Conservation (phyloP, 2,113 vertebrate species). For the Mugil cephalus region DNA sequence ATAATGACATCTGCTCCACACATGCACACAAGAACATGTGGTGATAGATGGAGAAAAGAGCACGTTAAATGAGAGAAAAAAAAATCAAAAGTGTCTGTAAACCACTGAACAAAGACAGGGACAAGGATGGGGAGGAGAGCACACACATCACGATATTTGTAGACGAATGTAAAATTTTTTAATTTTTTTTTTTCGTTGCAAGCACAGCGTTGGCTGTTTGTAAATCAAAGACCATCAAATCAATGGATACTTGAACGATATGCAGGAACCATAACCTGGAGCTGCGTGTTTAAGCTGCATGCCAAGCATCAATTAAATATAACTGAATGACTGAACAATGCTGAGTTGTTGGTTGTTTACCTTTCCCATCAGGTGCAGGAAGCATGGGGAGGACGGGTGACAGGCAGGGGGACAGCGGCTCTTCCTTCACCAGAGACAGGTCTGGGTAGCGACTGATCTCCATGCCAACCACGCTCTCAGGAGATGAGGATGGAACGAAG, state of each 20-base stretch:
- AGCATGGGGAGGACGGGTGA: constrained; percentile 96
- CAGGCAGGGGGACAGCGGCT: constrained; percentile 90
- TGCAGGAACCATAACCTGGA: background rate
- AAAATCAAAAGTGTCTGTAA: too few species aligned
- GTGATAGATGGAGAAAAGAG: background rate
- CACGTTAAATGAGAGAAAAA: too few species aligned
- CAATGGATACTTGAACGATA: too few species aligned
- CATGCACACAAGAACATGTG: background rate
- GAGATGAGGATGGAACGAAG: constrained; percentile 97
- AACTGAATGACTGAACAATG: constrained; percentile 1
- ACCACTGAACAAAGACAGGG: too few species aligned
- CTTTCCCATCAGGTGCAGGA: constrained; percentile 90
- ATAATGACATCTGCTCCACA: background rate
- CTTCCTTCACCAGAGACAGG: constrained; percentile 92
- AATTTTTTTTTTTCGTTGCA: too few species aligned
- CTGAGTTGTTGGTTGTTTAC: constrained; percentile 73
- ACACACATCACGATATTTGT: too few species aligned
- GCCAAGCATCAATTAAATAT: constrained; percentile 7
- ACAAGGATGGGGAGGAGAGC: too few species aligned
- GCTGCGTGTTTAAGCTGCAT: background rate
- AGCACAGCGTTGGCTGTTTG: too few species aligned
- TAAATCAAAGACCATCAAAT: too few species aligned
- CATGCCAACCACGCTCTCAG: constrained; percentile 94
- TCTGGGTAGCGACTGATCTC: constrained; percentile 96
- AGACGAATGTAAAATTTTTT: too few species aligned